Conservation (phyloP, 2,113 vertebrate species). For the Heteronetta atricapilla region DNA sequence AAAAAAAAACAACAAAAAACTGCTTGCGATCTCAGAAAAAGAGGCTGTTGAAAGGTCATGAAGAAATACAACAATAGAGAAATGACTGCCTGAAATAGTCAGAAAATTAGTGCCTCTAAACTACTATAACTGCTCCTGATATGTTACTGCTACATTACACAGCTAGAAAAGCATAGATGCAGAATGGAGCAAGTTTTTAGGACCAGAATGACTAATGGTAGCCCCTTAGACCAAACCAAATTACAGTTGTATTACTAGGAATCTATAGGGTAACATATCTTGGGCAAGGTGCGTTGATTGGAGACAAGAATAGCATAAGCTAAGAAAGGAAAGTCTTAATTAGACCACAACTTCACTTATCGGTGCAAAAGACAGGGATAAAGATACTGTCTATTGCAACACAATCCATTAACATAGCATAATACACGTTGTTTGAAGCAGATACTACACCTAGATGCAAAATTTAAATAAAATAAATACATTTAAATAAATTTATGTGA, state of each 20-base stretch:
- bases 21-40: not conserved
- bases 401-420: not conserved
- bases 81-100: conserved; percentile 1
- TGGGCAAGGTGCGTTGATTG: not conserved
- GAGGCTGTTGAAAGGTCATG: conserved; percentile 23
- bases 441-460: not conserved
- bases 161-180: not conserved
- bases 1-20: conserved; percentile 6
- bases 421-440: not conserved
- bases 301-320: not conserved
- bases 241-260: not conserved
- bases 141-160: not conserved
- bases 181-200: not conserved
- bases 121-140: not conserved
- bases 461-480: not conserved
- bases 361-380: not conserved
- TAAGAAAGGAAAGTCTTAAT: not conserved
- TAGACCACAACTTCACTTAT: not conserved
- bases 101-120: not conserved
- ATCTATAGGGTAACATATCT: not conserved
- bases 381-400: not conserved
- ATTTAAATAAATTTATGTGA: not conserved
- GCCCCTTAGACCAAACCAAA: not conserved
- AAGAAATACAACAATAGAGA: conserved; percentile 5
- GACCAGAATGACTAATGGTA: not conserved